Base-by-base conservation (phyloP, 1,140 invertebrate genomes). In the Zaprionus tsacasi region DNA sequence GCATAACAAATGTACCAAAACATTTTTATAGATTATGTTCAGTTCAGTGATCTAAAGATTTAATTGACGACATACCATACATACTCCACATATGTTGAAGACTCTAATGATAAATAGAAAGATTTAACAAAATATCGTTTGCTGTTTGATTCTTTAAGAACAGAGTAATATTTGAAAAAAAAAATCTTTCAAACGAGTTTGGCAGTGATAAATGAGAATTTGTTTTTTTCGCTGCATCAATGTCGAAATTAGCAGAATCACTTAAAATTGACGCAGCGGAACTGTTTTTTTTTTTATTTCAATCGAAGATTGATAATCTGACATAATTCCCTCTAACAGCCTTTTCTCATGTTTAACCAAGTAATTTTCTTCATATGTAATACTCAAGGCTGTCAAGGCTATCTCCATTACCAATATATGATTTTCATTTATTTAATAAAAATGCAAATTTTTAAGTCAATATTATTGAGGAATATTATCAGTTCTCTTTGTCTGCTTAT, bases 201-300 rank as follows among this genome's bases (percentile, higher is more conserved):
- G 60, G 57, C 57, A 60, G 50, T 48, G 40, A 38, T 71, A 58
- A 65, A 64, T 52, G 6, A 12, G 60, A 70, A 43, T 43, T 15
- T 43, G 40, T 5, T n/a, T 56, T 56, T 38, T 27, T 36, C 13
- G n/a, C 2, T 43, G n/a, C 0, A 30, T 30, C 30, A 30, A 40
- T 21, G 15, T 30, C 25, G 1, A 64, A 64, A 54, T 64, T 3
- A 15, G 30, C 33, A 36, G 38, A 4, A 52, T 48, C 43, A 21
- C 17, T 21, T 10, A 21, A 21, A 5, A 13, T 5, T 40, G 5
- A 45, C 15, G 6, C n/a, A 17, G 2, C 15, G 45, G 15, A 15
- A 21, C 45, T 48, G 0, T n/a, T 48, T 17, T 21, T 48, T 15
- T 1, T 27, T 27, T 2, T 27, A 4, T 27, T 1, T 2, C 4